Base-by-base conservation (phyloP, 1,140 invertebrate species). In the Leptinotarsa texana region DNA sequence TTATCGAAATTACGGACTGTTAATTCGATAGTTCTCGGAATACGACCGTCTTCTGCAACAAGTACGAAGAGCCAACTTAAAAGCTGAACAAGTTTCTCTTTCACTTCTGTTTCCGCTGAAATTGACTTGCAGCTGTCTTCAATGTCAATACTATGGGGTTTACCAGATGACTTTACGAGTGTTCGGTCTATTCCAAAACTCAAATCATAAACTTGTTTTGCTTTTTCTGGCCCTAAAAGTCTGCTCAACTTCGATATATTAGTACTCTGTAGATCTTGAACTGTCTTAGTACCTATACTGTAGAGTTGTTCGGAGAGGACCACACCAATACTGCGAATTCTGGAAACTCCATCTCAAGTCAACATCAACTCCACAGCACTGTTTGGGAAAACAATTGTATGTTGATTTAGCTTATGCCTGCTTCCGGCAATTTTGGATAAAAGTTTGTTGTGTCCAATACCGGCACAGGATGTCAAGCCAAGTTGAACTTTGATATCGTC, bases 381-480 rank as follows among this genome's bases (percentile, higher is more conserved):
- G 74, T 89, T 89, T 22, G 94, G 93, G 76, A 90, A 93, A 67
- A 95, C 84, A 17, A 91, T 86, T 11, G 94, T 95, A 82, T 96
- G 94, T 78, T 94, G 89, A 84, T 95, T 92, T 3, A 94, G 93
- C 85, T 94, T 94, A 80, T 95, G 88, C 65, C 89, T 84, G 48
- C 89, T 88, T 75, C 92, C 92, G 21, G 90, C 91, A 49, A 96
- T 84, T 85, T 96, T 95, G 4, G 94, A 92, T 78, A 95, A 83
- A 67, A 95, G 82, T 85, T 96, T 96, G 83, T 95, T 96, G 77
- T 94, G 92, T 49, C 92, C 90, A 76, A 95, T 90, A 15, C 94
- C 94, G 69, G 93, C 94, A 87, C 93, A 94, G 79, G 90, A 91
- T 8, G 93, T 95, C 57, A 95, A 87, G 51, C 91, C 89, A 61